Base-by-base conservation (phyloP, 2,888 invertebrate species). In the Rambutsinella grinnellia region DNA sequence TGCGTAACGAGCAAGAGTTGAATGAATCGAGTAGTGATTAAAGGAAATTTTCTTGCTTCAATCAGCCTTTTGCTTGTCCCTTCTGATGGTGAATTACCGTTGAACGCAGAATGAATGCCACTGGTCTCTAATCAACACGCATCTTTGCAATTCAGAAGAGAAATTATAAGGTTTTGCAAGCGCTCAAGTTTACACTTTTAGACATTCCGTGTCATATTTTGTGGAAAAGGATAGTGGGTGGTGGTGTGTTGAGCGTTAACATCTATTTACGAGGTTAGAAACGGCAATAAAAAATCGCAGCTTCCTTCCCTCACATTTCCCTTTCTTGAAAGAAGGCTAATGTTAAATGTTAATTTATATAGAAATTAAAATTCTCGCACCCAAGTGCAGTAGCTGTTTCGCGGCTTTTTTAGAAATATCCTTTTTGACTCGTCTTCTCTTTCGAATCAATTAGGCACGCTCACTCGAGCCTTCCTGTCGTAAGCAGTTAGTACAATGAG, bases 401-500 rank as follows among this genome's bases (percentile, higher is more conserved):
- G n/a, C n/a, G n/a, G n/a, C n/a, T n/a, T n/a, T n/a, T n/a, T n/a
- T n/a, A n/a, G n/a, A n/a, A 36, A 36, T 36, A 36, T 36, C 13
- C 13, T 36, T 36, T 36, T 36, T 36, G 36, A n/a, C 13, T 36
- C 36, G 6, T 36, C 36, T 36, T 13, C 36, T 36, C 36, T 36
- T 8, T 60, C 47, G 15, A 60, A 56, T 61, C 53, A 70, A 70
- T 70, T 62, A 56, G 62, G 26, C 69, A 69, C 58, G 70, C 62
- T 70, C 63, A 62, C 36, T 57, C 49, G 47, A 36, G 72, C 56
- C 51, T 71, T 71, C 47, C 36, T 71, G 47, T 70, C 61, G 62
- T 21, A 62, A 60, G 44, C 23, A 57, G 13, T 36, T 36, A 36
- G 13, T 36, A 36, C 36, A 36, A 36, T 36, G 36, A 17, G 44